These are phyloP conservation scores for Misgurnus anguillicaudatus DNA, from an alignment of 2,113 vertebrate genomes.

Conservation along the genomic window DNA sequence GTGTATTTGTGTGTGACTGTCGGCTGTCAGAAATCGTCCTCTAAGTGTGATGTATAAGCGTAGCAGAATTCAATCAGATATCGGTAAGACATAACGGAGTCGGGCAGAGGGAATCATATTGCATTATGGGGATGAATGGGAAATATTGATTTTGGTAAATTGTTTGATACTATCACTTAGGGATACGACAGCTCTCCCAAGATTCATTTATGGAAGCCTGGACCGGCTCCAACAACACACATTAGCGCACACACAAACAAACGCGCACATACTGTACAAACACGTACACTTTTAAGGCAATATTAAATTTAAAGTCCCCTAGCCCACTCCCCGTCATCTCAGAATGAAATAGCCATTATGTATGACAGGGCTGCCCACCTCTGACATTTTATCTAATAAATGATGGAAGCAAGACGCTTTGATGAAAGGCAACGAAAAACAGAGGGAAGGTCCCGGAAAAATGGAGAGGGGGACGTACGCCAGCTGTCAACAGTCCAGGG, in stretches of 20 bases:
- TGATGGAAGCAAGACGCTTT: conserved; percentile 61
- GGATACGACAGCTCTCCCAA: conserved; percentile 55
- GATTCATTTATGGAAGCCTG: conserved; percentile 61
- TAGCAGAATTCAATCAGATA: conserved; percentile 52
- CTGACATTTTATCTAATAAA: conserved; percentile 84
- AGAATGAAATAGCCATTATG: conserved; percentile 76
- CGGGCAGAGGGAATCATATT: conserved; percentile 56
- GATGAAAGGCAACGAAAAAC: conserved; percentile 71
- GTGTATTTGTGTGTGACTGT: conserved; percentile 28
- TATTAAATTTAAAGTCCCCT: conserved; percentile 73
- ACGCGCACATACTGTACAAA: conserved; percentile 40
- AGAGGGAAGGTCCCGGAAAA: conserved; percentile 64
- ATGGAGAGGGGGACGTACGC: conserved; percentile 63
- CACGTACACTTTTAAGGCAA: conserved; percentile 60
- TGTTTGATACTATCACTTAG: conserved; percentile 74
- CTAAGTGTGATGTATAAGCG: conserved; percentile 47
- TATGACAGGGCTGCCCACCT: conserved; percentile 73
- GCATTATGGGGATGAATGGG: conserved; percentile 67
- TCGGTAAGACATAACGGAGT: conserved; percentile 56
- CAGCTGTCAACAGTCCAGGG: conserved; percentile 80
- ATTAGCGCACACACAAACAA: conserved; percentile 47
- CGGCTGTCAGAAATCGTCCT: conserved; percentile 39
- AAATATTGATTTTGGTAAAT: conserved; percentile 71
- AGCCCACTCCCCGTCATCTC: conserved; percentile 64
- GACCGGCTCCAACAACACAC: conserved; percentile 63